Evolutionary conservation across 2,113 vertebrate species (phyloP).

Genomic region (Capra hircus): DNA sequence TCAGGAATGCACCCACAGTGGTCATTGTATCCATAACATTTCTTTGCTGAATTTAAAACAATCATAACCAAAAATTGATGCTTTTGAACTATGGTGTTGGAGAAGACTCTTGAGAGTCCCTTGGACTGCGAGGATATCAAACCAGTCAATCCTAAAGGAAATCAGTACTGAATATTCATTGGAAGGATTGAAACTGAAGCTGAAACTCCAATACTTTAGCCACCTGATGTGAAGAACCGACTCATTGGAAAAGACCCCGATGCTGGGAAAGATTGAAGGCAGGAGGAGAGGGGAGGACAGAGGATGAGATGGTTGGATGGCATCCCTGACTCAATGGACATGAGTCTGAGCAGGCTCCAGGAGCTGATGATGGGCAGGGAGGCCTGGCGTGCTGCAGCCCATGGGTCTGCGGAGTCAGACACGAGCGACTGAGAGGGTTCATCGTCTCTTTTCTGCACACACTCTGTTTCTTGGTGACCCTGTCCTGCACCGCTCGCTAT

Average conservation of each 20-base stretch:
- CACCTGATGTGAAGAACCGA: background rate
- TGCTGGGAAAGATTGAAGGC: background rate
- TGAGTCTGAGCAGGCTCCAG: background rate
- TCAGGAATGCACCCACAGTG: background rate
- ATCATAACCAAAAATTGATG: background rate
- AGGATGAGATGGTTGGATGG: background rate
- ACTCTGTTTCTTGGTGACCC: background rate
- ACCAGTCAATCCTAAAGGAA: background rate
- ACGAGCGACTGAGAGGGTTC: background rate
- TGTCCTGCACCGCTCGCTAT: accelerated
- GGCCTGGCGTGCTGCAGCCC: background rate
- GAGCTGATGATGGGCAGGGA: background rate
- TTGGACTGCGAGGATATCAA: background rate
- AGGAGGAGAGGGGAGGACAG: background rate
- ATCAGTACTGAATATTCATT: background rate
- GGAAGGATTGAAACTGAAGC: background rate
- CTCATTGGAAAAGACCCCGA: background rate
- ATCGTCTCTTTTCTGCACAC: background rate
- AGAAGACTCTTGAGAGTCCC: background rate
- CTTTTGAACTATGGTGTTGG: background rate
- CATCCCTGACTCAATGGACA: background rate
- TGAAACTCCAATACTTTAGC: background rate
- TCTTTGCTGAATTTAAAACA: background rate
- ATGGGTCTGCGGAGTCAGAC: background rate
- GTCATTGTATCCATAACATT: background rate